phyloP scores from a whole-genome alignment of 2,797 vertebrate species.

The Pteronotus mesoamericanus region DNA sequence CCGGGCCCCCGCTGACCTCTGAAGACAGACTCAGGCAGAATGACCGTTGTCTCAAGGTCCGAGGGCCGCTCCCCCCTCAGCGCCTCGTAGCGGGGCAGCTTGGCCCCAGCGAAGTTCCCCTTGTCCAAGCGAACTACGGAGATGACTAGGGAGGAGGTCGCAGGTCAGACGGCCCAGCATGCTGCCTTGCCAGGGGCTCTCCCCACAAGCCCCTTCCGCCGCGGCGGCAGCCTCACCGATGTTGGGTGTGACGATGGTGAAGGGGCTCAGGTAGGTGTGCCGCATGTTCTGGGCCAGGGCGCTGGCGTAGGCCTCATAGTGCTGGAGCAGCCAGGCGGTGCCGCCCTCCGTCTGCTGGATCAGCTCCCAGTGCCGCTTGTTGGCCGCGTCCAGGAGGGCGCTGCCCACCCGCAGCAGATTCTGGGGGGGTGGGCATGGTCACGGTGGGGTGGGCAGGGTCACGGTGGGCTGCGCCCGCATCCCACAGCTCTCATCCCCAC shows the following conservation, averaged over 20 bases:
- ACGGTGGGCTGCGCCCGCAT: background rate
- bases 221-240: conserved; percentile 85
- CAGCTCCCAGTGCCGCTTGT: conserved; percentile 92
- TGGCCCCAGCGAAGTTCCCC: conserved; percentile 89
- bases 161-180: background rate
- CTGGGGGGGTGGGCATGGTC: conserved; percentile 78
- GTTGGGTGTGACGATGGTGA: conserved; percentile 96
- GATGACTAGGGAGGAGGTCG: conserved; percentile 84
- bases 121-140: conserved; percentile 94
- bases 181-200: background rate
- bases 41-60: conserved; percentile 91
- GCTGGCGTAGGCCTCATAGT: conserved; percentile 93
- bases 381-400: conserved; percentile 89
- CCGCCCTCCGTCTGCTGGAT: conserved; percentile 95
- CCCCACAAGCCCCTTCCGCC: fast-evolving
- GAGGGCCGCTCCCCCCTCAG: conserved; percentile 88
- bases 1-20: conserved; percentile 77
- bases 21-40: conserved; percentile 91
- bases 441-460: background rate
- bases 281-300: conserved; percentile 96
- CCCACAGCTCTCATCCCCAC: background rate
- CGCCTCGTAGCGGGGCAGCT: conserved; percentile 90
- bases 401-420: conserved; percentile 95
- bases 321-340: conserved; percentile 89
- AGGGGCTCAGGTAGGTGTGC: conserved; percentile 96